Percentiles rank a stretch among this genome's conserved stretches.
Evolutionary conservation across 2,888 invertebrate genomes (phyloP).

Genomic region (Pharmacophagus antenor): DNA sequence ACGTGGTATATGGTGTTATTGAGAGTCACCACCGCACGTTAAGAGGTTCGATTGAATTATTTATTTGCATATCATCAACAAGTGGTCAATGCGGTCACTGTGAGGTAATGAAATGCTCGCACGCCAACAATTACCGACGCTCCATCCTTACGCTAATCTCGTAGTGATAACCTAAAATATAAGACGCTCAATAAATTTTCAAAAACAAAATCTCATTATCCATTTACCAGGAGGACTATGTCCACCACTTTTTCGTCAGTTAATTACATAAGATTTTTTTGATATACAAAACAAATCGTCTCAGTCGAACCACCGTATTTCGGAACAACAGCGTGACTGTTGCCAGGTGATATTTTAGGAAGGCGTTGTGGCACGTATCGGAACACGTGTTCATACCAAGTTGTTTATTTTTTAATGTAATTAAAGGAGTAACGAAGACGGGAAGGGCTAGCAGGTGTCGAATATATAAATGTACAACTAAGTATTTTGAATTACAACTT

Average conservation of each 20-base stretch:
- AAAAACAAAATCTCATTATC: no score
- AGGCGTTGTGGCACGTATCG: conserved; percentile 22
- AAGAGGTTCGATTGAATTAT: conserved; percentile 66
- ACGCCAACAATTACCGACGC: conserved; percentile 47
- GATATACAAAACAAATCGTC: background rate
- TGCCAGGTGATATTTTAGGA: conserved; percentile 16
- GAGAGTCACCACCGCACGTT: conserved; percentile 41
- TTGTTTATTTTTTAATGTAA: conserved; percentile 46
- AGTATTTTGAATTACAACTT: conserved; percentile 17
- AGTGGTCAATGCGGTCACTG: conserved; percentile 61
- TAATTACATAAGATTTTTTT: background rate
- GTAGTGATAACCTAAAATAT: background rate
- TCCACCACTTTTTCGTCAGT: background rate
- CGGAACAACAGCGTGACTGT: conserved; percentile 24
- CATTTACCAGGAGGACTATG: no score
- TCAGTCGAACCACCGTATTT: conserved; percentile 4
- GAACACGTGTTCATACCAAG: conserved; percentile 17
- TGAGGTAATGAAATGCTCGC: conserved; percentile 66
- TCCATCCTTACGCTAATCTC: background rate
- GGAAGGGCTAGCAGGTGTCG: conserved; percentile 48
- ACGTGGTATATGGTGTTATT: conserved; percentile 35
- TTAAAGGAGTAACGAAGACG: conserved; percentile 34
- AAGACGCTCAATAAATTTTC: background rate
- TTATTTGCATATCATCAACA: conserved; percentile 66
- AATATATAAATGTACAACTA: conserved; percentile 30